Percentiles rank a stretch among this genome's conserved stretches.
These are phyloP conservation scores for Larimichthys crocea DNA, from an alignment of 2,113 vertebrate genomes.

Conservation along the genomic window DNA sequence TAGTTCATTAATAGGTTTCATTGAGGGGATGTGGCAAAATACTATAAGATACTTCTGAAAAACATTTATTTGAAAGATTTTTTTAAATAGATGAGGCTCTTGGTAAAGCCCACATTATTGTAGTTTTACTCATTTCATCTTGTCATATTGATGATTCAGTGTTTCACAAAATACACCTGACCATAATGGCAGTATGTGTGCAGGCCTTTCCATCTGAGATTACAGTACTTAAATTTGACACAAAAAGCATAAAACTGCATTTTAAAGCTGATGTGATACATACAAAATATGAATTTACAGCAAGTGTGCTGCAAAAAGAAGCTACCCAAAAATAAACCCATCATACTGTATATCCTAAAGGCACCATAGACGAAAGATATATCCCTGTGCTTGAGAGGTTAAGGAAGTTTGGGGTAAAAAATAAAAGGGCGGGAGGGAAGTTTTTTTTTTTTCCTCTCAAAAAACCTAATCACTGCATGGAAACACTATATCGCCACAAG, in stretches of 20 bases:
- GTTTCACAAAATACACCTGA: background rate
- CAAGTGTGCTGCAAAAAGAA: constrained; percentile 48
- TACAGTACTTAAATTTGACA: constrained; percentile 17
- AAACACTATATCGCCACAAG: constrained; percentile 48
- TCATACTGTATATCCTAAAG: constrained; percentile 68
- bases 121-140: background rate
- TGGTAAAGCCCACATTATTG: background rate
- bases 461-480: constrained; percentile 41
- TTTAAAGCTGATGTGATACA: constrained; percentile 43
- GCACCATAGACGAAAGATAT: constrained; percentile 75
- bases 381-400: constrained; percentile 58
- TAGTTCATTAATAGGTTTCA: background rate
- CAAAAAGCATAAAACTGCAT: constrained; percentile 34
- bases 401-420: constrained; percentile 42
- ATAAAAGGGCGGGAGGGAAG: background rate
- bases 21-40: background rate
- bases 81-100: background rate
- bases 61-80: background rate
- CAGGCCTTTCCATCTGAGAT: constrained; percentile 19
- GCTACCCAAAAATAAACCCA: constrained; percentile 55
- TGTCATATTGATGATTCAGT: background rate
- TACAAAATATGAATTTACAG: constrained; percentile 47
- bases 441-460: constrained; percentile 26
- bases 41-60: background rate
- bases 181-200: background rate